Percentiles rank a stretch among this genome's conserved stretches.
Conservation (phyloP, 2,797 vertebrate genomes). For the Gallinago solitaria region DNA sequence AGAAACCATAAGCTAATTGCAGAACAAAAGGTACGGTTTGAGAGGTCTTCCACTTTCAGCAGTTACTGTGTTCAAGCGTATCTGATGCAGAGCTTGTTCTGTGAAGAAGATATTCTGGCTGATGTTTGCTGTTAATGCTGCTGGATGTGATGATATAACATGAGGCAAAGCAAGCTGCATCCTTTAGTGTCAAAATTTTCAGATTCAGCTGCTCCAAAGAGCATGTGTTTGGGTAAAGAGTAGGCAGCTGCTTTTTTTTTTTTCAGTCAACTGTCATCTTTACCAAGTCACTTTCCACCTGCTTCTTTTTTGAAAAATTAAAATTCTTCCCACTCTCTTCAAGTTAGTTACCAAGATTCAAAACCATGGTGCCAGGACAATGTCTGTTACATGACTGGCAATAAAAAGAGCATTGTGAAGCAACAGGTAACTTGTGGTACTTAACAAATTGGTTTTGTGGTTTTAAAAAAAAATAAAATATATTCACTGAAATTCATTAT, state of each 20-base stretch:
- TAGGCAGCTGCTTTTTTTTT: background rate
- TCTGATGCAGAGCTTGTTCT: background rate
- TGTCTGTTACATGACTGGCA: background rate
- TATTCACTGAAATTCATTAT: background rate
- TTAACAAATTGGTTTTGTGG: background rate
- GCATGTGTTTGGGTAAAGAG: background rate
- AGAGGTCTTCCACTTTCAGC: conserved; percentile 52
- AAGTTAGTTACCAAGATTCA: background rate
- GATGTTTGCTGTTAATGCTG: background rate
- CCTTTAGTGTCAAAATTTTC: background rate
- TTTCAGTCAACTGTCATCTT: conserved; percentile 8
- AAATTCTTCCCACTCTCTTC: conserved; percentile 30
- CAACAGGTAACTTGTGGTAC: background rate
- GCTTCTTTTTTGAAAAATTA: background rate
- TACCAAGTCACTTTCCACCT: conserved; percentile 1
- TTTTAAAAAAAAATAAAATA: background rate
- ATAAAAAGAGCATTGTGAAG: background rate
- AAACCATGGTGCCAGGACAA: background rate
- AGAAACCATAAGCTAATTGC: conserved; percentile 66
- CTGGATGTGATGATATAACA: background rate
- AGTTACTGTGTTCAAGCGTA: background rate
- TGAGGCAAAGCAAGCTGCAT: background rate
- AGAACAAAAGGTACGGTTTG: conserved; percentile 44
- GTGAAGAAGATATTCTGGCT: background rate
- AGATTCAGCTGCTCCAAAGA: background rate